phyloP scores from a whole-genome alignment of 2,797 vertebrate species.

The Aphelocoma californica region DNA sequence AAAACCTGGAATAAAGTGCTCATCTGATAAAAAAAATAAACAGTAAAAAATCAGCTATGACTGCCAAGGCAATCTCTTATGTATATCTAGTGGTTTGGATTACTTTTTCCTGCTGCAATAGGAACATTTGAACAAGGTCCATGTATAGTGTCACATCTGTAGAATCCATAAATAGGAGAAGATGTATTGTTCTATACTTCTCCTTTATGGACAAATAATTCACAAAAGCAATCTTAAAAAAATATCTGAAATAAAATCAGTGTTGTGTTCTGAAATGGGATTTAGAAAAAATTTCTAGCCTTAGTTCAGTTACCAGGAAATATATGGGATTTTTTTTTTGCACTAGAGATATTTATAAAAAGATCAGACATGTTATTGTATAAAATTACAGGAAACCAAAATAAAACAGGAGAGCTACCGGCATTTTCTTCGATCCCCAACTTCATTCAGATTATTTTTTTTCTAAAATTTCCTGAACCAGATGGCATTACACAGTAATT shows the following conservation, averaged over 20 bases:
- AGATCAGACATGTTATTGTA: background rate
- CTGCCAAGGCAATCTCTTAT: conserved; percentile 31
- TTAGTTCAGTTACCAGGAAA: conserved; percentile 16
- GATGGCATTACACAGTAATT: background rate
- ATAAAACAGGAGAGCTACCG: background rate
- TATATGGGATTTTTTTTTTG: background rate
- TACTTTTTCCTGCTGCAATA: conserved; percentile 45
- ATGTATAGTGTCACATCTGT: background rate
- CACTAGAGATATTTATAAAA: background rate
- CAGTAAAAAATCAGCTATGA: conserved; percentile 32
- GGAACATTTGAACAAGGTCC: conserved; percentile 41
- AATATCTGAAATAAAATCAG: conserved; percentile 31
- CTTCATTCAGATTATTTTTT: background rate
- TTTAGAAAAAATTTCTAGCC: background rate
- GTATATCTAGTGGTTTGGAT: background rate
- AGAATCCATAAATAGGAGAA: conserved; percentile 14
- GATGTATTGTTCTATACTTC: background rate
- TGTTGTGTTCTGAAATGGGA: conserved; percentile 20
- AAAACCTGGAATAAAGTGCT: conserved; percentile 8
- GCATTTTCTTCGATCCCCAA: background rate
- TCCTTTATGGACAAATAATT: conserved; percentile 52
- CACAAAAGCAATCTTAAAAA: conserved; percentile 53
- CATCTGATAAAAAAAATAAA: conserved; percentile 13
- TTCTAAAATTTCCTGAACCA: background rate
- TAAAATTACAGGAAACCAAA: conserved; percentile 22